Conservation (phyloP, 2,113 vertebrate genomes). For the Nansenia antarctica region DNA sequence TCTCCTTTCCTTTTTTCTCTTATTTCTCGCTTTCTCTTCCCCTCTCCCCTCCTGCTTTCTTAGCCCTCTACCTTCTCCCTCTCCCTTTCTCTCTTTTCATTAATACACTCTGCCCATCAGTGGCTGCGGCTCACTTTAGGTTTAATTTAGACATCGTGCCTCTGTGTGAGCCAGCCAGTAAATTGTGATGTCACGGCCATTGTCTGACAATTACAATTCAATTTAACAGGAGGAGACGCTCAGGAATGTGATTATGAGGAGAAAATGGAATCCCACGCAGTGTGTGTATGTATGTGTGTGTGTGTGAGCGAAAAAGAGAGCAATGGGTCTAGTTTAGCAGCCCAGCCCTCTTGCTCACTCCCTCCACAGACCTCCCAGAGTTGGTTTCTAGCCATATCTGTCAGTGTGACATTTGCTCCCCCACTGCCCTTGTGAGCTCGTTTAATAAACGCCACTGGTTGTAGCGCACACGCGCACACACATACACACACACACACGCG, state of each 20-base stretch:
- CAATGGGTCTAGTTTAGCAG: no score
- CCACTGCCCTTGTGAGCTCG: background rate
- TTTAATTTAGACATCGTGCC: no score
- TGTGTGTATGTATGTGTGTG: no score
- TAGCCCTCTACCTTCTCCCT: background rate
- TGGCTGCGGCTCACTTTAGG: no score
- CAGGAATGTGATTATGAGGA: background rate
- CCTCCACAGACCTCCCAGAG: conserved; percentile 24
- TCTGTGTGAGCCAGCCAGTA: background rate
- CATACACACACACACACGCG: background rate
- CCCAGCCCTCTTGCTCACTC: conserved; percentile 2
- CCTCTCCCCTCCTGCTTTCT: background rate
- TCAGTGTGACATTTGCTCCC: conserved; percentile 52
- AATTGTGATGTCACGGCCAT: background rate
- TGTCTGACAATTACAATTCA: background rate
- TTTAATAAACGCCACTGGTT: background rate
- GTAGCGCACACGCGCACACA: background rate
- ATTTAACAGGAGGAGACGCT: background rate
- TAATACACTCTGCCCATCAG: no score
- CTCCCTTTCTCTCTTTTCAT: no score
- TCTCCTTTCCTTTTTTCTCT: no score
- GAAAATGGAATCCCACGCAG: background rate
- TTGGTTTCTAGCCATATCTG: conserved; percentile 35
- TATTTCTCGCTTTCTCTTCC: no score
- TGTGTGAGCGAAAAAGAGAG: no score